phyloP scores from a whole-genome alignment of 2,113 vertebrate genomes.

The Microtus oregoni region DNA sequence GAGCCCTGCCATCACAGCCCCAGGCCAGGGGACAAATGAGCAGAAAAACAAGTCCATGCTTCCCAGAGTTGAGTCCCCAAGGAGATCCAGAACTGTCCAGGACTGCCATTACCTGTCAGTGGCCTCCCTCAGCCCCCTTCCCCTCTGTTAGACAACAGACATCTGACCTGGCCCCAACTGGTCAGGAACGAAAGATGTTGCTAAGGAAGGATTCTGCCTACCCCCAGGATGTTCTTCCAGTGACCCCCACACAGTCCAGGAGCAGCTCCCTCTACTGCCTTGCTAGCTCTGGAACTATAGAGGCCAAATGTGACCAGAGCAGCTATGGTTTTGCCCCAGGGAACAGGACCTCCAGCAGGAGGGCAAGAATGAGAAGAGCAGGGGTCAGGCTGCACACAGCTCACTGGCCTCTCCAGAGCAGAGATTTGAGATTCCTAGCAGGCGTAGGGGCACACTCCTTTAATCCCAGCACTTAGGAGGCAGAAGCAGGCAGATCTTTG shows the following conservation, averaged over 20 bases:
- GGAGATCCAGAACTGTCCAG: constrained; percentile 10
- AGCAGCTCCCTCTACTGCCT: background rate
- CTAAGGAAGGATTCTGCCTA: background rate
- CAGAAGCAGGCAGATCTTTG: background rate
- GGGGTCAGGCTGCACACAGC: background rate
- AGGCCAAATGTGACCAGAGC: background rate
- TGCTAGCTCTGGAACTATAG: background rate
- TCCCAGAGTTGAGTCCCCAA: background rate
- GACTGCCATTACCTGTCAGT: background rate
- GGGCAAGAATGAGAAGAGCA: background rate
- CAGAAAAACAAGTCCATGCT: constrained; percentile 74
- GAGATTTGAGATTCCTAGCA: background rate
- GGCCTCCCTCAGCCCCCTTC: background rate
- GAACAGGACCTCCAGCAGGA: background rate
- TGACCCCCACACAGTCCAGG: too few relatives aligned
- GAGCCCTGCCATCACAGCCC: constrained; percentile 82
- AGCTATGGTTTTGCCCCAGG: background rate
- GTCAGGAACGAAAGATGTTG: background rate
- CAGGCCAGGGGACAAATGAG: constrained; percentile 56
- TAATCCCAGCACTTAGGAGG: background rate
- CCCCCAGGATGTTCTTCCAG: background rate
- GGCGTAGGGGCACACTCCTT: background rate
- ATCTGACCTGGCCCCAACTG: background rate
- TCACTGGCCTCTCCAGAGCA: background rate
- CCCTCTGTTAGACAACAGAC: background rate